Evolutionary conservation across 64 coral and sea anemone species (phyloP).

Genomic region (Stichodactyla mertensii): DNA sequence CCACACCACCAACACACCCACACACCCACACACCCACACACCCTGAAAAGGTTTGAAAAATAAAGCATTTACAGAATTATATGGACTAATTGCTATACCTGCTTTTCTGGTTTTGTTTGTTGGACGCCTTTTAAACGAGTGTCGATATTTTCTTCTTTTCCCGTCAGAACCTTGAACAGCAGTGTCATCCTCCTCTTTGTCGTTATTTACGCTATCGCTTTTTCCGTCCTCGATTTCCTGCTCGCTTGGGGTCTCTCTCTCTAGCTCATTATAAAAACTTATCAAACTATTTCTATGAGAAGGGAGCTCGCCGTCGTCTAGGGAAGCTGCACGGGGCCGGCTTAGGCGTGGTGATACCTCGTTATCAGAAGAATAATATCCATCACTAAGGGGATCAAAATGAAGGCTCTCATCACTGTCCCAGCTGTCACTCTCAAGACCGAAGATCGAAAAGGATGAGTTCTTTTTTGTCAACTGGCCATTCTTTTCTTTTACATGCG

Average conservation of each 20-base stretch:
- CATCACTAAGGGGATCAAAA: constrained; percentile 34
- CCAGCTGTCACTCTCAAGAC: constrained; percentile 46
- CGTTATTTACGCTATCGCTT: not conserved
- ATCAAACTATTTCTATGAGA: not conserved
- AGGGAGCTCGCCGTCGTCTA: not conserved
- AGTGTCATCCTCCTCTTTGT: not conserved
- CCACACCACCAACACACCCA: too few relatives aligned
- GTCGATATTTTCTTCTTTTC: not conserved
- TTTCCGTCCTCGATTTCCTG: not conserved
- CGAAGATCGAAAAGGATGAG: not conserved
- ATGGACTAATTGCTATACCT: not conserved
- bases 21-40: too few relatives aligned
- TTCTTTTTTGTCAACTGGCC: not conserved
- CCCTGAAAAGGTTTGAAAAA: too few relatives aligned
- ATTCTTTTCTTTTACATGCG: not conserved
- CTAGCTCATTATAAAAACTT: not conserved
- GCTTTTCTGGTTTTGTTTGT: constrained; percentile 4
- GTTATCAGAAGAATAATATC: not conserved
- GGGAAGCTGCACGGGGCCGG: not conserved
- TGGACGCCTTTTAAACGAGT: not conserved
- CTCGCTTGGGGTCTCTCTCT: not conserved
- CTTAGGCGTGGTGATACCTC: not conserved
- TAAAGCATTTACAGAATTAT: not conserved
- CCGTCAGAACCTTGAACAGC: not conserved
- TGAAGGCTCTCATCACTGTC: constrained; percentile 56